Conservation (phyloP, 1,140 invertebrate genomes). For the Dermatophagoides farinae region DNA sequence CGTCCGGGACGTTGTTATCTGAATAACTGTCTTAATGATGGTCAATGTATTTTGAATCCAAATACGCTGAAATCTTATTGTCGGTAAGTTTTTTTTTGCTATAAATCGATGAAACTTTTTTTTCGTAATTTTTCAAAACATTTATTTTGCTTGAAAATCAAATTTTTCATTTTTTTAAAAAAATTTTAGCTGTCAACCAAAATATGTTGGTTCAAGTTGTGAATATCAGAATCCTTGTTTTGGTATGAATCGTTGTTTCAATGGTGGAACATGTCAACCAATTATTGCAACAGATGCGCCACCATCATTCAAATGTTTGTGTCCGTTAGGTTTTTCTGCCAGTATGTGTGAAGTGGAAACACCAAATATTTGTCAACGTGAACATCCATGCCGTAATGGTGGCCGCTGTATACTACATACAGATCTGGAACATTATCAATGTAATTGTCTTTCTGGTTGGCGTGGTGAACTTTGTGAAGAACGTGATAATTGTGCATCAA, state of each 20-base stretch:
- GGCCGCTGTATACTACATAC: constrained; percentile 26
- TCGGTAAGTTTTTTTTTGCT: background rate
- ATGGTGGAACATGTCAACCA: constrained; percentile 61
- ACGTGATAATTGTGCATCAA: constrained; percentile 40
- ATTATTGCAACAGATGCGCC: constrained; percentile 60
- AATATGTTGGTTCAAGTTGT: constrained; percentile 35
- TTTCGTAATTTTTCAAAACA: background rate
- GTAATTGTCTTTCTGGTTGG: constrained; percentile 64
- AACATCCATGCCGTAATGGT: constrained; percentile 30
- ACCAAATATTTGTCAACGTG: constrained; percentile 37
- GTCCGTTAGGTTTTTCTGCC: constrained; percentile 75
- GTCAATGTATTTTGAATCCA: background rate
- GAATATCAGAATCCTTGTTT: constrained; percentile 72
- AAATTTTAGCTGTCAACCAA: constrained; percentile 28
- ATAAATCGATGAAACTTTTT: no score
- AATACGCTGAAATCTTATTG: background rate
- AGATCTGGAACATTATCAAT: constrained; percentile 30
- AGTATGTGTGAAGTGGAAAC: constrained; percentile 52
- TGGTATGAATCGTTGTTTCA: constrained; percentile 49
- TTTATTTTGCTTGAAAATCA: background rate
- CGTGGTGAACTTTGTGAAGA: constrained; percentile 50
- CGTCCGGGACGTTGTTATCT: background rate
- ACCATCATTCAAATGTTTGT: constrained; percentile 9
- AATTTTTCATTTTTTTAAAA: background rate
- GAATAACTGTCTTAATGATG: background rate